Percentiles rank a stretch among this genome's conserved stretches.
phyloP scores from a whole-genome alignment of 2,797 vertebrate genomes.

The Serranus cabrilla region DNA sequence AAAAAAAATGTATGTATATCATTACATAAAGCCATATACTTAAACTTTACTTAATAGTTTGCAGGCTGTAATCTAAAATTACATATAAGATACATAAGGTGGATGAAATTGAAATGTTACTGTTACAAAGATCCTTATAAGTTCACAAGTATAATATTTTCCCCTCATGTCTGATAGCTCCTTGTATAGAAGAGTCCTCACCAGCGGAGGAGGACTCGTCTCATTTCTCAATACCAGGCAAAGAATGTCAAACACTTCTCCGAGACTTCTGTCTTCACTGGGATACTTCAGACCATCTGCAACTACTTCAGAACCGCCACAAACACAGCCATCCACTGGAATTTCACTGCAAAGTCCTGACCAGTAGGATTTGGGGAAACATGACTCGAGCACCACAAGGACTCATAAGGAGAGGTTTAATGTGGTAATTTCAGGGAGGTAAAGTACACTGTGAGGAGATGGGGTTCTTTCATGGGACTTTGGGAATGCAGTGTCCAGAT shows the following conservation, averaged over 20 bases:
- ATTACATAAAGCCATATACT: background rate
- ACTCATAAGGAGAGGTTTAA: constrained; percentile 17
- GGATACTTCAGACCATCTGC: constrained; percentile 50
- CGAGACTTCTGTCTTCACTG: constrained; percentile 21
- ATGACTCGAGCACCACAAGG: constrained; percentile 20
- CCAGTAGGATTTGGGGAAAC: constrained; percentile 26
- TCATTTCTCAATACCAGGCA: constrained; percentile 24
- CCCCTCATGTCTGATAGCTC: background rate
- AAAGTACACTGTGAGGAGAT: constrained; percentile 29
- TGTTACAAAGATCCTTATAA: constrained; percentile 17
- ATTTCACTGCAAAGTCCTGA: constrained; percentile 36
- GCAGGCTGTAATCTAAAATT: background rate
- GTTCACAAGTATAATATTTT: background rate
- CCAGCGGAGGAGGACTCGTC: constrained; percentile 3
- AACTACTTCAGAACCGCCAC: constrained; percentile 46
- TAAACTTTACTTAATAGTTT: background rate
- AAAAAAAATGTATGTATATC: background rate
- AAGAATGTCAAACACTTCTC: constrained; percentile 33
- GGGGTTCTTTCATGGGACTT: background rate
- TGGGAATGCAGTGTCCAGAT: constrained; percentile 10
- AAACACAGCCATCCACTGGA: constrained; percentile 37
- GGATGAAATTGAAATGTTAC: background rate
- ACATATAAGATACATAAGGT: background rate
- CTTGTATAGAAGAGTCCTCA: constrained; percentile 35
- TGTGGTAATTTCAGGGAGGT: constrained; percentile 38